Base-by-base conservation (phyloP, 2,888 invertebrate species). In the Nephrotoma guestfalica region DNA sequence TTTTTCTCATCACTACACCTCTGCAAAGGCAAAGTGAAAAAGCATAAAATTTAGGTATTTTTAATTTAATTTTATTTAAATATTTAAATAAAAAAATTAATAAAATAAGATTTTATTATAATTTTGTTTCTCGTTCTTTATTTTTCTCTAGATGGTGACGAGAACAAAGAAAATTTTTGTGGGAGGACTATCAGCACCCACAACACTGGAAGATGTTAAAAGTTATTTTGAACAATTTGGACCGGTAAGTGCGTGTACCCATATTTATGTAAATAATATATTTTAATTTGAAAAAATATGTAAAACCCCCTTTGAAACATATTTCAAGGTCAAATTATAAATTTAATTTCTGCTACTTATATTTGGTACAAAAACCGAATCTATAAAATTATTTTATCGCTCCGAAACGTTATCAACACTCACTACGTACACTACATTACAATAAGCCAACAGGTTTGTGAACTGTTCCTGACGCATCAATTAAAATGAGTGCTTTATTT, bases 101-200 rank as follows among this genome's bases (percentile, higher is more conserved):
- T 71, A 71, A 30, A 30, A 71, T 71, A 71, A 71, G 71, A 71
- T 71, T 71, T 71, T 71, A 30, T 71, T 30, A 71, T 71, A 30
- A 30, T 71, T 71, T 11, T 30, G 30, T 51, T 51, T 51, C 6
- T 71, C 11, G 11, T 88, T 87, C 88, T 89, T 88, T 88, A 88
- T 88, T 90, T 91, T 90, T 88, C 95, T 95, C 3, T 95, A 99
- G 99, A 98, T 99, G 98, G 98, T 99, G 93, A 99, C 99, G 94
- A 97, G 98, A 94, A 99, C 99, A 94, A 99, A 99, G 96, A 99
- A 99, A 94, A 99, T 99, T 94, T 99, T 99, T 94, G 99, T 99
- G 92, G 99, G 99, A 90, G 99, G 99, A 91, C 95, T 99, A 91
- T 99, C 99, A 91, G 99, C 99, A 91, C 98, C 98, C 92, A 99